These are phyloP conservation scores for Dryoscopus gambensis DNA, from an alignment of 2,113 vertebrate species.

Conservation along the genomic window DNA sequence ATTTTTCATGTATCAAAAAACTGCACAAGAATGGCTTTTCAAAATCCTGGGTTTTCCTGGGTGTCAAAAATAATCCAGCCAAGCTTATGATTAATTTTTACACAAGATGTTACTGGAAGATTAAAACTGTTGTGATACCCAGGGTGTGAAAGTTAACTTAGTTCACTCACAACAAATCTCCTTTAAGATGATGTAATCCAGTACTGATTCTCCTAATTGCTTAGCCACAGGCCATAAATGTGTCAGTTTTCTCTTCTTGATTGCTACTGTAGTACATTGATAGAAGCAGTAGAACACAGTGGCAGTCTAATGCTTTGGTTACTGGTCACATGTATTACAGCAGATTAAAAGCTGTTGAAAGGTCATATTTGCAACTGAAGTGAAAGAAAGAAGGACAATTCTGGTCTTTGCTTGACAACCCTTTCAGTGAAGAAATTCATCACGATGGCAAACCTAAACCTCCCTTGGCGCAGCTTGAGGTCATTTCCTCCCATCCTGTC, in stretches of 20 bases:
- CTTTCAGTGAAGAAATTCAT: not conserved
- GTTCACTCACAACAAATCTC: constrained; percentile 53
- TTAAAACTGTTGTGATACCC: constrained; percentile 29
- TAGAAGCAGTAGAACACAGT: constrained; percentile 26
- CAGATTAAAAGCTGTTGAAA: constrained; percentile 12
- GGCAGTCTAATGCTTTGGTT: not conserved
- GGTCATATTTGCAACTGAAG: not conserved
- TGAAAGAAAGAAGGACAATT: not conserved
- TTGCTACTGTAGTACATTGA: not conserved
- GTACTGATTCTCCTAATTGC: constrained; percentile 45
- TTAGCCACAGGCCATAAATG: constrained; percentile 52
- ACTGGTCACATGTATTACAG: not conserved
- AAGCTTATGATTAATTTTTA: constrained; percentile 31
- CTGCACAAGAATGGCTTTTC: not conserved
- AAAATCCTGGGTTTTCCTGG: not conserved
- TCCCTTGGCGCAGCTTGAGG: not conserved
- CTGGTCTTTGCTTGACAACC: not conserved
- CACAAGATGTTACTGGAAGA: constrained; percentile 34
- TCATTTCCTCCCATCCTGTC: not conserved
- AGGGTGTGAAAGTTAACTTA: constrained; percentile 34
- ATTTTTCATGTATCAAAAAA: not conserved
- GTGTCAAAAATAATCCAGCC: constrained; percentile 38
- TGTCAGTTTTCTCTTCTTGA: constrained; percentile 10
- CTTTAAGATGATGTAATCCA: constrained; percentile 51
- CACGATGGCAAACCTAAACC: not conserved